Evolutionary conservation across 2,888 invertebrate genomes (phyloP).

Genomic region (Cepaea hortensis): DNA sequence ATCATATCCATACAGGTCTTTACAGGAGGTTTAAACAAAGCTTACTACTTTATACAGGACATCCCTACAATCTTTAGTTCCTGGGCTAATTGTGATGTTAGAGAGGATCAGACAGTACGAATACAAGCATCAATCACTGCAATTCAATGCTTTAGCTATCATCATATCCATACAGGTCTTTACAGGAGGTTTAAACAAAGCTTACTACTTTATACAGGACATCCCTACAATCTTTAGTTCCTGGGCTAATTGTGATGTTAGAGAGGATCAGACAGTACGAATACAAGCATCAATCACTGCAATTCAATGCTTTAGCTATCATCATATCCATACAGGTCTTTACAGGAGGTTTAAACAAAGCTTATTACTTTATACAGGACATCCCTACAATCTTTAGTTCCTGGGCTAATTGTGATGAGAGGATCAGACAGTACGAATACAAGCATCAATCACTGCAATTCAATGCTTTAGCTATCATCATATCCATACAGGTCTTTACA

Average conservation of each 20-base stretch:
- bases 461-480: constrained; percentile 49
- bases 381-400: no score
- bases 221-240: no score
- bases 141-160: constrained; percentile 42
- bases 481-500: neutral
- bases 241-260: no score
- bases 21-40: no score
- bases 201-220: no score
- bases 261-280: constrained; percentile 52
- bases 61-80: no score
- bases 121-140: constrained; percentile 47
- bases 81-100: no score
- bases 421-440: constrained; percentile 54
- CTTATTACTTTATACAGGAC: no score
- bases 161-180: constrained; percentile 36
- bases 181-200: no score
- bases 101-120: constrained; percentile 51
- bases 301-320: constrained; percentile 42
- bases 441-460: constrained; percentile 37
- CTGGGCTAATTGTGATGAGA: neutral
- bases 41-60: no score
- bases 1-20: no score
- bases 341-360: no score
- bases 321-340: constrained; percentile 36
- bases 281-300: constrained; percentile 47